Evolutionary conservation across 2,797 vertebrate genomes (phyloP).

Genomic region (Diceros bicornis): DNA sequence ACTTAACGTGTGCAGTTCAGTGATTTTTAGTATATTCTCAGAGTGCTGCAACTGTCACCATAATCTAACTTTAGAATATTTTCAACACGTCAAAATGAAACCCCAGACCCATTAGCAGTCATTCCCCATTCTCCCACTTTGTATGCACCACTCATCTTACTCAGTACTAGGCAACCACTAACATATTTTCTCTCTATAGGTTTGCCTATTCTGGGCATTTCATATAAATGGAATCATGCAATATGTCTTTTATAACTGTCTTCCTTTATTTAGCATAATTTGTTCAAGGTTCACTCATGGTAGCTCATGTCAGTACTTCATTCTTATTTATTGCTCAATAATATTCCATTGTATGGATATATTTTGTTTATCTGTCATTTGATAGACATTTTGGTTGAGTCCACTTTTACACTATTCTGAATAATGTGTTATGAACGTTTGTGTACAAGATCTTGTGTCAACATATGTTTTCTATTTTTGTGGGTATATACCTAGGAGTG

Average conservation of each 20-base stretch:
- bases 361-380: neutral
- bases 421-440: neutral
- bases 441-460: neutral
- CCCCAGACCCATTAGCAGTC: neutral
- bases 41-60: neutral
- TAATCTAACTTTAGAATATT: neutral
- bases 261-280: neutral
- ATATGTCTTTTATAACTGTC: neutral
- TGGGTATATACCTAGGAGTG: neutral
- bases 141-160: fast-evolving
- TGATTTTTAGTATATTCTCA: neutral
- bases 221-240: neutral
- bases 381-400: neutral
- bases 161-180: neutral
- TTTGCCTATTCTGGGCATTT: neutral
- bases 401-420: neutral
- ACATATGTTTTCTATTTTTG: neutral
- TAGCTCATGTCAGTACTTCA: neutral
- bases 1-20: neutral
- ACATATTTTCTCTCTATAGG: neutral
- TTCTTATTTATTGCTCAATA: neutral
- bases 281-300: neutral
- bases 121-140: fast-evolving
- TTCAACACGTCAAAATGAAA: neutral
- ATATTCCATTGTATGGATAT: neutral